Percentiles rank a stretch among this genome's conserved stretches.
Evolutionary conservation across 2,113 vertebrate genomes (phyloP).

Genomic region (Nothobranchius kuhntae): DNA sequence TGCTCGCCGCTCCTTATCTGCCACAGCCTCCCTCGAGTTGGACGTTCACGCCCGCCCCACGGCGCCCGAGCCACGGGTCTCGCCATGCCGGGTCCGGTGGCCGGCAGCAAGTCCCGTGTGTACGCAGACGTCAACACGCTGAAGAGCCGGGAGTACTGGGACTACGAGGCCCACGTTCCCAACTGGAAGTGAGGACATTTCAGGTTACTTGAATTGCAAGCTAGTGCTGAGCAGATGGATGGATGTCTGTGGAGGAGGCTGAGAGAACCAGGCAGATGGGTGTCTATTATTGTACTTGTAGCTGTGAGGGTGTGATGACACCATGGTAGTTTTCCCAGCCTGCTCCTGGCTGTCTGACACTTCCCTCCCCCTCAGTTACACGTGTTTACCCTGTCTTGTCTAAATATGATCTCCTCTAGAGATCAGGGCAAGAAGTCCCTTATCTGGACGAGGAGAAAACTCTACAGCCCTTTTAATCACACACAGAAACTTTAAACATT

Average conservation of each 20-base stretch:
- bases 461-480: no score
- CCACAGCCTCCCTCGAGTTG: background rate
- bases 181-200: conserved; percentile 91
- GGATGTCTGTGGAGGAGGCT: background rate
- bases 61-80: conserved; percentile 72
- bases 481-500: no score
- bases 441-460: background rate
- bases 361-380: background rate
- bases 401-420: background rate
- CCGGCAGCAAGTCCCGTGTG: conserved; percentile 94
- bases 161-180: conserved; percentile 94
- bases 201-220: conserved; percentile 29
- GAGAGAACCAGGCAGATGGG: conserved; percentile 18
- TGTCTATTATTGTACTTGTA: conserved; percentile 31
- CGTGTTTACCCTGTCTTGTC: background rate
- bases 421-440: background rate
- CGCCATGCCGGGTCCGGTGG: conserved; percentile 96
- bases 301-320: conserved; percentile 47
- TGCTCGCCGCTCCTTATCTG: background rate
- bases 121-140: conserved; percentile 97
- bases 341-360: conserved; percentile 22
- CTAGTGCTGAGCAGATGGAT: conserved; percentile 10
- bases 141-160: conserved; percentile 98
- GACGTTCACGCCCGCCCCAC: conserved; percentile 13
- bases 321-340: background rate